phyloP scores from a whole-genome alignment of 2,113 vertebrate genomes.

The Syrrhaptes paradoxus region DNA sequence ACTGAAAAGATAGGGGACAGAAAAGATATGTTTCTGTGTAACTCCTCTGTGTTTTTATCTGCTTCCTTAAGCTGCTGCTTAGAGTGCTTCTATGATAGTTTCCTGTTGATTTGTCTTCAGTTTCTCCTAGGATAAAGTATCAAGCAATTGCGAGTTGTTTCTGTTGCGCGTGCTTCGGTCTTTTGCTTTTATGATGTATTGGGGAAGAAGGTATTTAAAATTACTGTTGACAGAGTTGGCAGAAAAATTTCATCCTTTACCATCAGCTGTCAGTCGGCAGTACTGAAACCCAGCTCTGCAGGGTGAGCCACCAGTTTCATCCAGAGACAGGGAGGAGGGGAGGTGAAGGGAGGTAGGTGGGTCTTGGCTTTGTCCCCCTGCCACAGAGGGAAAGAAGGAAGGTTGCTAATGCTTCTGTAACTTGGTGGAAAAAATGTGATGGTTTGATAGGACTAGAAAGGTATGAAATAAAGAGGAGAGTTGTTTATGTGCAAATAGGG shows the following conservation, averaged over 20 bases:
- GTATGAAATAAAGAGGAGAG: neutral
- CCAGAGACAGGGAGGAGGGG: neutral
- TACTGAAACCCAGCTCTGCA: neutral
- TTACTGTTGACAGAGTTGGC: neutral
- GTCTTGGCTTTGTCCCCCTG: neutral
- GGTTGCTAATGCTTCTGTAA: neutral
- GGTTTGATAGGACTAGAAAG: neutral
- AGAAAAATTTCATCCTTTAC: neutral
- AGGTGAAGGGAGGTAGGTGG: neutral
- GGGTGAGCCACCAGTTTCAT: neutral
- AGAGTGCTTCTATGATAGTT: neutral
- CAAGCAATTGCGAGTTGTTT: neutral
- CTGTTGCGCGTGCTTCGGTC: neutral
- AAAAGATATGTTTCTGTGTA: neutral
- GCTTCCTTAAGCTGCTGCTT: neutral
- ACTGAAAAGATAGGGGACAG: neutral
- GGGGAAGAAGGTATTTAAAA: neutral
- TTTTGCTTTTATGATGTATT: neutral
- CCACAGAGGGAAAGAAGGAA: neutral
- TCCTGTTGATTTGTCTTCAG: neutral
- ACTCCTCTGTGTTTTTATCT: neutral
- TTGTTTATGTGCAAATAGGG: neutral
- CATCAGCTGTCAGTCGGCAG: accelerated
- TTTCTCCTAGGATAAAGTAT: neutral
- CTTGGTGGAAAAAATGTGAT: neutral